These are phyloP conservation scores for Copidosoma floridanum DNA, from an alignment of 1,140 invertebrate genomes.

Conservation along the genomic window DNA sequence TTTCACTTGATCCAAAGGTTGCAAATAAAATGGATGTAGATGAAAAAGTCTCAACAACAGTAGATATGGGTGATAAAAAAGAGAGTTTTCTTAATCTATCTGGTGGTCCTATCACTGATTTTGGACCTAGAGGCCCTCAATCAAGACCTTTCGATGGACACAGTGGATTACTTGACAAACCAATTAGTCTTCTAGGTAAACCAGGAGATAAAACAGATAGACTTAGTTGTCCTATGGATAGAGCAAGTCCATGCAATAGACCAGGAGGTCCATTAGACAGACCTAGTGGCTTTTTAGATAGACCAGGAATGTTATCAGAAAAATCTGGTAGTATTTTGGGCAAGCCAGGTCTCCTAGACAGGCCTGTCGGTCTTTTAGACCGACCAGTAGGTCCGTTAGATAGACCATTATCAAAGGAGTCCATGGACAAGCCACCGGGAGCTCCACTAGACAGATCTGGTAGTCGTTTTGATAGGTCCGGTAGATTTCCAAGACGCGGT, in stretches of 20 bases:
- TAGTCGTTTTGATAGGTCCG: conserved; percentile 3
- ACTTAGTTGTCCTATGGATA: neutral
- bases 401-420: too few relatives aligned
- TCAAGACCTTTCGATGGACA: neutral
- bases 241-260: too few relatives aligned
- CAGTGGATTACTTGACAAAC: conserved; percentile 20
- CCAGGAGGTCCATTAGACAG: conserved; percentile 8
- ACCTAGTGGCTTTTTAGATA: conserved; percentile 16
- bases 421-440: too few relatives aligned
- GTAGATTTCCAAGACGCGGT: conserved; percentile 2
- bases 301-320: conserved; percentile 10
- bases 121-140: neutral
- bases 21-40: too few relatives aligned
- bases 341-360: conserved; percentile 22
- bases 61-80: neutral
- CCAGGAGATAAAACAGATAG: neutral
- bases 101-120: neutral
- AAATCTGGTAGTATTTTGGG: conserved; percentile 1
- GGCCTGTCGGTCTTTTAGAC: conserved; percentile 10
- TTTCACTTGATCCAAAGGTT: too few relatives aligned
- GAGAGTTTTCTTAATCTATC: neutral
- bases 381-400: neutral
- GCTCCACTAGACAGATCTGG: conserved; percentile 7
- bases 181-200: neutral
- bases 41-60: too few relatives aligned